A percentile compares a stretch with the other conserved stretches of the same genome.
phyloP scores from a whole-genome alignment of 2,888 invertebrate genomes.

The Bruchidius siliquastri region DNA sequence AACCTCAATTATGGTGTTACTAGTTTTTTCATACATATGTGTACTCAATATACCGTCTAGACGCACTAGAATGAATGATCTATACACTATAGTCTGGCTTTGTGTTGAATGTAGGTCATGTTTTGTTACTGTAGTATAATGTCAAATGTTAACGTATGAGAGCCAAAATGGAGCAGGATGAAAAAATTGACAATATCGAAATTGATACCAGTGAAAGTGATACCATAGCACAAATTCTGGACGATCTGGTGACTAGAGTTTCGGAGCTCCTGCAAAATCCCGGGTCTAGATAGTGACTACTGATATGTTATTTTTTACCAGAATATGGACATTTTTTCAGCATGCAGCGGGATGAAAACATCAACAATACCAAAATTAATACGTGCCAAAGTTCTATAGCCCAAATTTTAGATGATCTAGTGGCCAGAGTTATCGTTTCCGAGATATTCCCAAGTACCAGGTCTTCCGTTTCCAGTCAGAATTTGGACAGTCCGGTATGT shows the following conservation, averaged over 20 bases:
- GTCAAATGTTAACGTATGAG: neutral
- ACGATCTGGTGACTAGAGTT: neutral
- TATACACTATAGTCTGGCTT: too few species aligned
- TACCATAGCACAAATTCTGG: neutral
- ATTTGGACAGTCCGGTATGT: neutral
- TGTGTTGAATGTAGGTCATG: too few species aligned
- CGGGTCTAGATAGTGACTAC: neutral
- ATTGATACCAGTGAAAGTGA: neutral
- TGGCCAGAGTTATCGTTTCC: neutral
- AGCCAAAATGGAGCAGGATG: neutral
- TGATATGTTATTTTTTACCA: neutral
- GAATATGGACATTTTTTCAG: neutral
- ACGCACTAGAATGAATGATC: too few species aligned
- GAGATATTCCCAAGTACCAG: neutral
- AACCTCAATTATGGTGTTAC: too few species aligned
- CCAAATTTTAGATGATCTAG: neutral
- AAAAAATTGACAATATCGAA: neutral
- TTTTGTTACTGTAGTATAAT: neutral
- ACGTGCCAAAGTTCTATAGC: neutral
- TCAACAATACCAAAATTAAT: neutral
- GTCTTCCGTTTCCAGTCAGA: neutral
- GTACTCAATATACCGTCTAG: too few species aligned
- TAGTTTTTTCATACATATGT: too few species aligned
- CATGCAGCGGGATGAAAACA: neutral
- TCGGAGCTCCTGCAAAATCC: neutral